Conservation (phyloP, 1,140 invertebrate genomes). For the Limonius californicus region DNA sequence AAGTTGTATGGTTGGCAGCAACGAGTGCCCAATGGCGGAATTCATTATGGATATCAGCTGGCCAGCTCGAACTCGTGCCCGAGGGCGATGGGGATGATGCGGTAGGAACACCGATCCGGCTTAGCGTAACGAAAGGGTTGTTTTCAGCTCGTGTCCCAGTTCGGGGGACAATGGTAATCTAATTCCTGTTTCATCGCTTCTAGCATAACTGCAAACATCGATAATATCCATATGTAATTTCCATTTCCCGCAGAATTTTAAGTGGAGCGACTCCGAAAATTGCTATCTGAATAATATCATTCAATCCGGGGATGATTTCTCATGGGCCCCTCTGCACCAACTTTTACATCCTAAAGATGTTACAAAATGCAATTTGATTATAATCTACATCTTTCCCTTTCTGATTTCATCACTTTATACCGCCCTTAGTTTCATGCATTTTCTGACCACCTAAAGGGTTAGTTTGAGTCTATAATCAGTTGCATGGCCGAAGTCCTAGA, state of each 20-base stretch:
- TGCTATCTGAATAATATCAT: neutral
- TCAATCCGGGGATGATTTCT: too few species aligned
- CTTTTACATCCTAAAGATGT: too few species aligned
- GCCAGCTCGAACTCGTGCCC: neutral
- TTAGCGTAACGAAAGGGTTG: conserved; percentile 1
- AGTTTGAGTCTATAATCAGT: too few species aligned
- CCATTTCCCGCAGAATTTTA: neutral
- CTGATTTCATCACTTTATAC: too few species aligned
- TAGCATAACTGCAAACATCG: conserved; percentile 1
- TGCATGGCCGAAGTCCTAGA: too few species aligned
- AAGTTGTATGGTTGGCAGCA: neutral
- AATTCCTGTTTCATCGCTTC: conserved; percentile 1
- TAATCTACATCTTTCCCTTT: too few species aligned
- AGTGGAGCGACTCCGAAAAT: neutral
- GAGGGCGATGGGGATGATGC: neutral
- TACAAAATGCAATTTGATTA: too few species aligned
- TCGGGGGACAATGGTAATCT: neutral
- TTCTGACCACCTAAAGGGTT: too few species aligned
- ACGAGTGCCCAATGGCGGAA: neutral
- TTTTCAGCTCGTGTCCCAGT: neutral
- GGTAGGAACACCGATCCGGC: neutral
- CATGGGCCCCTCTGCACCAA: too few species aligned
- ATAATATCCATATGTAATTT: conserved; percentile 1
- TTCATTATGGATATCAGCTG: conserved; percentile 4
- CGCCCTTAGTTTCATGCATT: too few species aligned